phyloP scores from a whole-genome alignment of 2,113 vertebrate species.

The Siphamia tubifer region DNA sequence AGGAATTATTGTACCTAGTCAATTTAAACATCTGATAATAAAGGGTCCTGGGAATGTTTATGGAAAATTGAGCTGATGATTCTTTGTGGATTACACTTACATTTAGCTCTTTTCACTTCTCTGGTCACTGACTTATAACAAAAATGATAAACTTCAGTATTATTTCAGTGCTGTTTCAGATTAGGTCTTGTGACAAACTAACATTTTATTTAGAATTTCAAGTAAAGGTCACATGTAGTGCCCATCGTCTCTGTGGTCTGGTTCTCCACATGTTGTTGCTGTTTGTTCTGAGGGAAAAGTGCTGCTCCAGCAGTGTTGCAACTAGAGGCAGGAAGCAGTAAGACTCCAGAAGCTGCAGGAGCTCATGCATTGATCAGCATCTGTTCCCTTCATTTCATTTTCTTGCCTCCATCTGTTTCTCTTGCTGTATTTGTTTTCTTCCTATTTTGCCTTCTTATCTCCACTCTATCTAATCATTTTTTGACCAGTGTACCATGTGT shows the following conservation, averaged over 20 bases:
- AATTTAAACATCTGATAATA: too few relatives aligned
- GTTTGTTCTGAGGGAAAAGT: not conserved
- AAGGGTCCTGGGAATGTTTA: too few relatives aligned
- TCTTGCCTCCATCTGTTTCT: constrained; percentile 31
- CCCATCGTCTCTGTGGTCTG: not conserved
- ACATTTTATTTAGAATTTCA: too few relatives aligned
- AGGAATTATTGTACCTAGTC: too few relatives aligned
- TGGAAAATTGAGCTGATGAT: too few relatives aligned
- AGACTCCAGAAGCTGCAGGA: constrained; percentile 42
- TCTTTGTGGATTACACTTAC: too few relatives aligned
- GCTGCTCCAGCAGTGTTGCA: constrained; percentile 23
- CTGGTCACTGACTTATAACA: too few relatives aligned
- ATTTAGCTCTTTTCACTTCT: too few relatives aligned
- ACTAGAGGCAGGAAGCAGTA: constrained; percentile 26
- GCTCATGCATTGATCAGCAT: constrained; percentile 50
- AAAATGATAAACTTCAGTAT: too few relatives aligned
- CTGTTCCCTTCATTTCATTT: constrained; percentile 36
- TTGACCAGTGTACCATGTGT: not conserved
- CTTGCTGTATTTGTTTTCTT: not conserved
- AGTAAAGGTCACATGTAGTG: not conserved
- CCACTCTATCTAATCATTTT: not conserved
- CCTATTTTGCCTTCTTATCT: not conserved
- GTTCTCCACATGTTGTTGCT: not conserved
- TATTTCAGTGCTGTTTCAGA: too few relatives aligned
- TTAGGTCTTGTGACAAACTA: too few relatives aligned